A percentile compares a stretch with the other conserved stretches of the same genome.
Evolutionary conservation across 2,797 vertebrate genomes (phyloP).

Genomic region (Moxostoma hubbsi): DNA sequence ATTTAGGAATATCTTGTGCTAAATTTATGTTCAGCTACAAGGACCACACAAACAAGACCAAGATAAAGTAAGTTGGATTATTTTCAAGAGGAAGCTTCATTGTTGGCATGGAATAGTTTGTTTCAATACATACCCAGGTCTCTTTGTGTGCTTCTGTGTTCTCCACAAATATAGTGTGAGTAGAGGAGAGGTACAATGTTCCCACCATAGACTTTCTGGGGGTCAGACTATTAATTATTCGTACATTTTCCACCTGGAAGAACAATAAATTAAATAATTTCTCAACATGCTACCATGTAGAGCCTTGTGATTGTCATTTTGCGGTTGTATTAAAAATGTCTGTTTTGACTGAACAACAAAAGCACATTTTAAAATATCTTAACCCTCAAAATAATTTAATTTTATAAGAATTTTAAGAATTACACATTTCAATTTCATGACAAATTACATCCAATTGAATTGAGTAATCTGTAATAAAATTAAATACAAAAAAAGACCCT

Average conservation of each 20-base stretch:
- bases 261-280: neutral
- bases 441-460: too few relatives aligned
- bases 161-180: constrained; percentile 95
- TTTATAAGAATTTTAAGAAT: too few relatives aligned
- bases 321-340: too few relatives aligned
- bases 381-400: too few relatives aligned
- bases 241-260: constrained; percentile 90
- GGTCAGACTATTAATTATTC: constrained; percentile 83
- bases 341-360: too few relatives aligned
- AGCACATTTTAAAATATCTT: too few relatives aligned
- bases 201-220: constrained; percentile 84
- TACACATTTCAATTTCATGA: too few relatives aligned
- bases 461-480: too few relatives aligned
- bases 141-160: constrained; percentile 90
- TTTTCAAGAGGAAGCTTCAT: constrained; percentile 11
- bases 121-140: constrained; percentile 85
- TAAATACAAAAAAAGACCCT: too few relatives aligned
- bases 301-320: too few relatives aligned
- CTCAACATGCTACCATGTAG: too few relatives aligned
- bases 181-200: constrained; percentile 92
- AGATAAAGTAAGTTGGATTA: neutral
- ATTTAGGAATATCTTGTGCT: neutral
- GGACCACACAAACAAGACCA: neutral
- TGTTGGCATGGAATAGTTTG: neutral
- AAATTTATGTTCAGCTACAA: neutral